A percentile compares a stretch with the other conserved stretches of the same genome.
Evolutionary conservation across 2,113 vertebrate species (phyloP).

Genomic region (Clarias batrachus): DNA sequence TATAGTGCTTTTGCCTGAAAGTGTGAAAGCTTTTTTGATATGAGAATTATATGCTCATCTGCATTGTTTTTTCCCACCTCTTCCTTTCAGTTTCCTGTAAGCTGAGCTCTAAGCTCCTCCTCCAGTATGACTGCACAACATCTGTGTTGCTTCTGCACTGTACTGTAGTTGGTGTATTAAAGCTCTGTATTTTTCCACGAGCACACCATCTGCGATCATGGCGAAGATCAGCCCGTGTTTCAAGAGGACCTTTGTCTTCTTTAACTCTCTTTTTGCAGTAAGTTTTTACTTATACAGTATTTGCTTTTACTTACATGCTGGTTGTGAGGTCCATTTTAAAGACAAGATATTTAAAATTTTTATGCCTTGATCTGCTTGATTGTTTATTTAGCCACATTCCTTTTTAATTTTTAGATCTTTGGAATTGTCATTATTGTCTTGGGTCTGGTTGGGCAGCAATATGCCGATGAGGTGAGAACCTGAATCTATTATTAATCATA

Average conservation of each 20-base stretch:
- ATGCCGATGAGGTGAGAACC: background rate
- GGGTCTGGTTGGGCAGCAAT: background rate
- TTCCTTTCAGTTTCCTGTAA: background rate
- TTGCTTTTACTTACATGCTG: background rate
- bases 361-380: background rate
- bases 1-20: background rate
- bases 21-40: background rate
- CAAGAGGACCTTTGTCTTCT: conserved; percentile 14
- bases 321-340: background rate
- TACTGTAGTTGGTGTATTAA: background rate
- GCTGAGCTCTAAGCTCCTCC: background rate
- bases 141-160: background rate
- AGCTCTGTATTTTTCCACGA: background rate
- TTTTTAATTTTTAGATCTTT: background rate
- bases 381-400: background rate
- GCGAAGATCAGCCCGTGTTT: conserved; percentile 19
- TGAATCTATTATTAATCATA: background rate
- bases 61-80: background rate
- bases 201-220: background rate
- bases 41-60: background rate
- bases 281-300: background rate
- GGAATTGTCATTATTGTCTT: background rate
- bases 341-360: background rate
- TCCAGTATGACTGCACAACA: background rate
- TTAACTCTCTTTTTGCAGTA: conserved; percentile 30